Percentiles rank a stretch among this genome's conserved stretches.
Conservation (phyloP, 2,797 vertebrate species). For the Scleropages formosus region DNA sequence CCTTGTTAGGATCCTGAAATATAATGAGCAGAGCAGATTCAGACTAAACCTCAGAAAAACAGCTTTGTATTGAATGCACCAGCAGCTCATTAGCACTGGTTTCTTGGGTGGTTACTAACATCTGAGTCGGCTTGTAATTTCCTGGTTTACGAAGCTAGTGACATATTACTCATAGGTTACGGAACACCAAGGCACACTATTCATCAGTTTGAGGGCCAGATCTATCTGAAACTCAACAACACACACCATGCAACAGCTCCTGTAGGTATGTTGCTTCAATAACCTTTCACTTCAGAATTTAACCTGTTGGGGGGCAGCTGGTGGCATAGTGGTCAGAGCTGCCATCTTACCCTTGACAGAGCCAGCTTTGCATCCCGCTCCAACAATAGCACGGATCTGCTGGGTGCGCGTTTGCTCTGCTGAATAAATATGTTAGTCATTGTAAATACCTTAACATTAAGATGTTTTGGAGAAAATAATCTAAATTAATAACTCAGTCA, state of each 20-base stretch:
- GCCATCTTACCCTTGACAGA: no score
- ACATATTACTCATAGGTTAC: slow-evolving; percentile 21
- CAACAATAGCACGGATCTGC: no score
- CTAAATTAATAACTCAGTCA: no score
- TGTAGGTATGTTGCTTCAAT: not conserved
- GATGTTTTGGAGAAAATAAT: no score
- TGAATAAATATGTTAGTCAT: no score
- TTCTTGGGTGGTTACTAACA: slow-evolving; percentile 5
- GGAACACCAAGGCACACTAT: slow-evolving; percentile 6
- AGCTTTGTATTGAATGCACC: not conserved
- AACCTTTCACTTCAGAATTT: no score
- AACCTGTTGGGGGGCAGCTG: no score
- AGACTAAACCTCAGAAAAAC: not conserved
- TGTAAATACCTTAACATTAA: no score
- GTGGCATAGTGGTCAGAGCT: no score
- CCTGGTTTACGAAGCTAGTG: slow-evolving; percentile 13
- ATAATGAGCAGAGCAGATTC: slow-evolving; percentile 5
- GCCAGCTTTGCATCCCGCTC: no score
- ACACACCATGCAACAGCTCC: not conserved
- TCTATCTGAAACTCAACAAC: not conserved
- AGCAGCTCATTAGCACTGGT: slow-evolving; percentile 6
- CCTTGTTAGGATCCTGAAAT: slow-evolving; percentile 15
- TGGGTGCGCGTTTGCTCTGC: no score
- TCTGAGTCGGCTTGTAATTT: slow-evolving; percentile 13
- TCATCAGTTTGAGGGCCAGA: slow-evolving; percentile 3